phyloP scores from a whole-genome alignment of 2,888 invertebrate genomes.

The Agonopterix arenella region DNA sequence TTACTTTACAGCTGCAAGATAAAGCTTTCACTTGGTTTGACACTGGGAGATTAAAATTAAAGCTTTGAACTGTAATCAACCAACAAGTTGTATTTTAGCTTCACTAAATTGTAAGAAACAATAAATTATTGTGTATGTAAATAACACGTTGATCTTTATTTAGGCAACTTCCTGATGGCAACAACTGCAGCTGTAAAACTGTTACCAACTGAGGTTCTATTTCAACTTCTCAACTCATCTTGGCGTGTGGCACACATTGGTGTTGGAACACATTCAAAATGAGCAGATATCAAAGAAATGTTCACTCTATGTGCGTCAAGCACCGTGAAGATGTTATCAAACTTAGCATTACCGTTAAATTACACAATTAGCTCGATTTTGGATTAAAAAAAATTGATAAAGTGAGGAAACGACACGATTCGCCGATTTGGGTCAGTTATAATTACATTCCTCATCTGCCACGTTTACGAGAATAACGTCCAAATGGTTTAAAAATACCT shows the following conservation, averaged over 20 bases:
- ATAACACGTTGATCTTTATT: slow-evolving; percentile 71
- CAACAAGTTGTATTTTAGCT: slow-evolving; percentile 74
- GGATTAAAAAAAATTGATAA: slow-evolving; percentile 1
- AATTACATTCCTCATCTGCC: slow-evolving; percentile 3
- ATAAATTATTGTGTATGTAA: slow-evolving; percentile 78
- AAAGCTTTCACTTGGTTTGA: slow-evolving; percentile 58
- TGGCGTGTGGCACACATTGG: too few species aligned
- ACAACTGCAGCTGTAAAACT: slow-evolving; percentile 30
- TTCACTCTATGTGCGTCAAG: background rate
- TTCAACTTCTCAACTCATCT: background rate
- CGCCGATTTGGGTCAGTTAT: slow-evolving; percentile 7
- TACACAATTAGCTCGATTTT: background rate
- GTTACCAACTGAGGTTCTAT: background rate
- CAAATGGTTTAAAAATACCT: slow-evolving; percentile 1
- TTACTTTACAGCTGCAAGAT: slow-evolving; percentile 54
- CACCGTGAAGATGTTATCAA: slow-evolving; percentile 7
- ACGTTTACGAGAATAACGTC: background rate
- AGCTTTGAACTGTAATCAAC: slow-evolving; percentile 74
- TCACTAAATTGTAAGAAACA: slow-evolving; percentile 77
- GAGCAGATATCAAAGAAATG: background rate
- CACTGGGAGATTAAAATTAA: slow-evolving; percentile 64
- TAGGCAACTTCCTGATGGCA: slow-evolving; percentile 51
- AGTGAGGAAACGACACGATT: slow-evolving; percentile 9
- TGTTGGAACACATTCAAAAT: background rate
- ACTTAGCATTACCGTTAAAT: slow-evolving; percentile 1